Percentiles rank a stretch among this genome's conserved stretches.
phyloP scores from a whole-genome alignment of 2,797 vertebrate genomes.

The Selene dorsalis region DNA sequence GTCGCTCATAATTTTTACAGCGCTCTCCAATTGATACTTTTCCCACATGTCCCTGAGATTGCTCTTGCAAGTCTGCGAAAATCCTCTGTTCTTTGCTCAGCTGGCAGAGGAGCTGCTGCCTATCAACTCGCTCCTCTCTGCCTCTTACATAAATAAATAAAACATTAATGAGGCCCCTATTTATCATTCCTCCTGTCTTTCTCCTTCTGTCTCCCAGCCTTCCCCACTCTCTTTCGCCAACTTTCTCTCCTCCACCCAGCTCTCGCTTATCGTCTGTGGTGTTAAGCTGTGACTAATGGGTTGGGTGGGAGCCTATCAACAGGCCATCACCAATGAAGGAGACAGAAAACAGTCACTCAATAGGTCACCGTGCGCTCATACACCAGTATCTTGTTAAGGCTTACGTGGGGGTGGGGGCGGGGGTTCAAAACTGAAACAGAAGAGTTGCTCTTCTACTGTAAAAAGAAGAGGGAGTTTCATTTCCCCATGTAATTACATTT shows the following conservation, averaged over 20 bases:
- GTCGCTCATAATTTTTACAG: slow-evolving; percentile 68
- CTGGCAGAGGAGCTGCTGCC: slow-evolving; percentile 56
- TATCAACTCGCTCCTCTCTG: slow-evolving; percentile 49
- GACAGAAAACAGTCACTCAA: slow-evolving; percentile 21
- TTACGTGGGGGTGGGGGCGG: background rate
- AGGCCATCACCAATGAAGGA: slow-evolving; percentile 5
- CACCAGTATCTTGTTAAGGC: background rate
- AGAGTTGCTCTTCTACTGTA: background rate
- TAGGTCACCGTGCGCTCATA: background rate
- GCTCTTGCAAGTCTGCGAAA: slow-evolving; percentile 49
- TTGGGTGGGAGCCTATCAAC: slow-evolving; percentile 9
- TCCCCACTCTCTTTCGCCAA: slow-evolving; percentile 7
- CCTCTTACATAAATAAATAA: slow-evolving; percentile 65
- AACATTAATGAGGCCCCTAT: slow-evolving; percentile 61
- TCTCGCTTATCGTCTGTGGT: slow-evolving; percentile 32
- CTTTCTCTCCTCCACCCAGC: slow-evolving; percentile 18
- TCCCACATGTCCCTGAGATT: slow-evolving; percentile 72
- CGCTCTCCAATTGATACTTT: slow-evolving; percentile 73
- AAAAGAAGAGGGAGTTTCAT: background rate
- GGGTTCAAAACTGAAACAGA: background rate
- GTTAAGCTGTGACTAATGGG: slow-evolving; percentile 34
- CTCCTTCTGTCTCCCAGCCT: slow-evolving; percentile 9
- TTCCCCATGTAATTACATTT: background rate
- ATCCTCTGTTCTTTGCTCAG: slow-evolving; percentile 53
- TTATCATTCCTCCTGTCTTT: slow-evolving; percentile 33